Base-by-base conservation (phyloP, 1,140 invertebrate species). In the Cydia fagiglandana region DNA sequence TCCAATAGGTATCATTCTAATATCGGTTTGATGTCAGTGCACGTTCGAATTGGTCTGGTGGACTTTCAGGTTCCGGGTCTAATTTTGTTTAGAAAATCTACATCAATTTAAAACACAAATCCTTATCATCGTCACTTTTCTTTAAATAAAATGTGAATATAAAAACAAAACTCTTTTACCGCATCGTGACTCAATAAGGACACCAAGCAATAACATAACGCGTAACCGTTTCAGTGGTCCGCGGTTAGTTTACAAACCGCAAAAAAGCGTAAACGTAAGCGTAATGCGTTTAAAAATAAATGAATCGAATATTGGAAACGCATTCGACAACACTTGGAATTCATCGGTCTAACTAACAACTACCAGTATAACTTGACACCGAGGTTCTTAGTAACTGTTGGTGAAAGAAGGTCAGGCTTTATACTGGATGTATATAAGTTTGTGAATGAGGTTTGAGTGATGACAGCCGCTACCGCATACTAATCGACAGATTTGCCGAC, bases 401-500 rank as follows among this genome's bases (percentile, higher is more conserved):
- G 20, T 24, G 0, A 24, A 10, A 0, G 20, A 4, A 61, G 56
- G 56, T 61, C 56, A 24, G 20, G 6, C n/a, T 41, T 61, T 61
- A 61, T 24, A 24, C 20, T 61, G 56, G 56, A 17, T 15, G 9
- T 61, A 0, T 47, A 3, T 24, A 4, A 2, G 17, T 61, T 61
- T 10, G 20, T 24, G 56, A 61, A 61, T 24, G 20, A 12, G 1
- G 15, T 24, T 1, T 6, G 13, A 83, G 79, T 82, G 77, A 78
- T 84, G 85, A 84, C 83, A 86, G 80, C 53, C 76, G 76, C 81
- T 76, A 81, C 86, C 88, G 70, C 88, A 88, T 88, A 85, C 86
- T 86, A 88, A 90, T 85, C 85, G 84, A 78, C 79, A 86, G 84
- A 88, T 90, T 88, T 85, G 84, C 80, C 68, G 74, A 17, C 74